Evolutionary conservation across 1,140 invertebrate species (phyloP).

Genomic region (Megathymus violae): DNA sequence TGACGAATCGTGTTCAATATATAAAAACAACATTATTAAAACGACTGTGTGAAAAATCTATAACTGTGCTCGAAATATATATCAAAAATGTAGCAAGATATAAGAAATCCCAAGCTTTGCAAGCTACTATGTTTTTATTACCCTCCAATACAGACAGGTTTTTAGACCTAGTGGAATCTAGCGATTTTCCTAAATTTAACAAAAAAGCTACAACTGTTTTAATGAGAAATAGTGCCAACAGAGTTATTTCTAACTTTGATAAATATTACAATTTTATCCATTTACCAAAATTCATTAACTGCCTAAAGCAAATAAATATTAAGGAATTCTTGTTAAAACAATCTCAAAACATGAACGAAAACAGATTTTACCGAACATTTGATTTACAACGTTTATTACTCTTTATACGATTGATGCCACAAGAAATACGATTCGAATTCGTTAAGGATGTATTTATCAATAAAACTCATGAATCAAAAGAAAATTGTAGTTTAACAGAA

Average conservation of each 20-base stretch:
- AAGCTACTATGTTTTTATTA: constrained; percentile 50
- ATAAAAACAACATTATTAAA: constrained; percentile 43
- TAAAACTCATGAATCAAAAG: constrained; percentile 41
- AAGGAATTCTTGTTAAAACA: constrained; percentile 55
- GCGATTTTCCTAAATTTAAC: constrained; percentile 45
- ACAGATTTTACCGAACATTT: constrained; percentile 14
- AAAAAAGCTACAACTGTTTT: constrained; percentile 49
- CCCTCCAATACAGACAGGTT: constrained; percentile 48
- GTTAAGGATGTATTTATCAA: constrained; percentile 60
- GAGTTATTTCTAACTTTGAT: constrained; percentile 54
- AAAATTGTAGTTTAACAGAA: constrained; percentile 25
- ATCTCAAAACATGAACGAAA: constrained; percentile 37
- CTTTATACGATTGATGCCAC: constrained; percentile 51
- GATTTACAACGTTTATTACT: constrained; percentile 38
- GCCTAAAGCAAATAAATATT: constrained; percentile 50
- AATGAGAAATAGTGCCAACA: constrained; percentile 47
- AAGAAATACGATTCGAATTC: constrained; percentile 52
- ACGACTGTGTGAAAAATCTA: constrained; percentile 59
- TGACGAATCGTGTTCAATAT: constrained; percentile 45
- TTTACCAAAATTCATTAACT: constrained; percentile 55
- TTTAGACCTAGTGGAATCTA: constrained; percentile 53
- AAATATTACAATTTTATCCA: constrained; percentile 48
- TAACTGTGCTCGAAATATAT: constrained; percentile 50
- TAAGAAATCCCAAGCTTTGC: constrained; percentile 32
- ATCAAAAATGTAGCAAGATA: constrained; percentile 30